These are phyloP conservation scores for Endotricha flammealis DNA, from an alignment of 2,888 invertebrate genomes.

Conservation along the genomic window DNA sequence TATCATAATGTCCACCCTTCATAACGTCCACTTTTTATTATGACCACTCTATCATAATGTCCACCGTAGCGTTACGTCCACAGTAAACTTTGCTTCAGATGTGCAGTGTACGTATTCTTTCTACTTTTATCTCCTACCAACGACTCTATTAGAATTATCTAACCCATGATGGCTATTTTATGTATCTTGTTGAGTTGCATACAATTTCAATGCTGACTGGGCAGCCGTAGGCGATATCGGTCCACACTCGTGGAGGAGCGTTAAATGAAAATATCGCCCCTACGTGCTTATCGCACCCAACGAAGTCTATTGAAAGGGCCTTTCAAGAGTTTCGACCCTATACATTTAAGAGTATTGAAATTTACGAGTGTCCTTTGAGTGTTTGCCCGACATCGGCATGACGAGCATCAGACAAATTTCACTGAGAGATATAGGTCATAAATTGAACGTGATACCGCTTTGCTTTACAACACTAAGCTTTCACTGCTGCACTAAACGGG, in stretches of 20 bases:
- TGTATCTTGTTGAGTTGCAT: constrained; percentile 33
- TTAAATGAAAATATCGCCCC: constrained; percentile 46
- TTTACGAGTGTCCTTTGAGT: constrained; percentile 54
- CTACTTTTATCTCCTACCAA: too few species aligned
- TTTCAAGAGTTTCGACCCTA: constrained; percentile 52
- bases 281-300: constrained; percentile 55
- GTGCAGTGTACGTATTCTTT: too few species aligned
- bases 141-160: not conserved
- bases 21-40: too few species aligned
- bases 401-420: constrained; percentile 33
- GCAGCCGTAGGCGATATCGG: constrained; percentile 32
- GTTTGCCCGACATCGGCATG: constrained; percentile 33
- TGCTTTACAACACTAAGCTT: constrained; percentile 3
- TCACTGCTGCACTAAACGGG: not conserved
- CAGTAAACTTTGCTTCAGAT: too few species aligned
- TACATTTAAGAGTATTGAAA: constrained; percentile 57
- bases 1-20: too few species aligned
- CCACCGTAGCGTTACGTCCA: too few species aligned
- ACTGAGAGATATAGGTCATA: constrained; percentile 24
- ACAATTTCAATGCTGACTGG: constrained; percentile 32
- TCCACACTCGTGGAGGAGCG: constrained; percentile 34
- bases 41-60: too few species aligned
- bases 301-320: constrained; percentile 47
- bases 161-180: not conserved
- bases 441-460: constrained; percentile 11